These are phyloP conservation scores for Limonius californicus DNA, from an alignment of 1,140 invertebrate species.

Conservation along the genomic window DNA sequence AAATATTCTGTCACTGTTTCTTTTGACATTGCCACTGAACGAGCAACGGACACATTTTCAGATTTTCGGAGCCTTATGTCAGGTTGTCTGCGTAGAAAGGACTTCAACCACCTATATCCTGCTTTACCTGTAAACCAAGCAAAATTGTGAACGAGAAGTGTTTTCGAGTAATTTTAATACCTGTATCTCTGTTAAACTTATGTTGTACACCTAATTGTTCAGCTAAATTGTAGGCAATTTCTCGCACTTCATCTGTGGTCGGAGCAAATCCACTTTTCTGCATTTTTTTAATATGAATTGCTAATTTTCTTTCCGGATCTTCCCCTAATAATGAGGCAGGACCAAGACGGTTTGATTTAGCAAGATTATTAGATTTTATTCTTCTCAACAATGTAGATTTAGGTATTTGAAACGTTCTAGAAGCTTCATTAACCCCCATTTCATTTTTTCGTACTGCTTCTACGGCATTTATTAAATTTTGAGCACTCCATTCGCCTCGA, in stretches of 20 bases:
- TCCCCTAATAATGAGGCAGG: constrained; percentile 2
- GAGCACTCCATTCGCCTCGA: too few species aligned
- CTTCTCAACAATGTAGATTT: constrained; percentile 17
- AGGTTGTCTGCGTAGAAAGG: constrained; percentile 19
- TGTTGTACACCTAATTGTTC: background rate
- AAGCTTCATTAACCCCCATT: constrained; percentile 19
- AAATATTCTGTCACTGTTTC: too few species aligned
- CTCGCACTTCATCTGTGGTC: constrained; percentile 12
- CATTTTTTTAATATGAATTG: constrained; percentile 15
- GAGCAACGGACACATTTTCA: background rate
- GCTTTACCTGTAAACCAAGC: background rate
- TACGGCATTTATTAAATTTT: background rate
- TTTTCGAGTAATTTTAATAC: background rate
- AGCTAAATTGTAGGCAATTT: constrained; percentile 10
- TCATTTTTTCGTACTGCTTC: background rate
- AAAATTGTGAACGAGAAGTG: background rate
- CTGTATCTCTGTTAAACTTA: constrained; percentile 24
- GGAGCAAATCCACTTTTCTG: constrained; percentile 18
- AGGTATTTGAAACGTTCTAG: constrained; percentile 18
- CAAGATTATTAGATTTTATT: constrained; percentile 6
- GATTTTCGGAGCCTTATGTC: constrained; percentile 28
- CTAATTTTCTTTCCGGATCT: constrained; percentile 5
- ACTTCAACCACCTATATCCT: constrained; percentile 1
- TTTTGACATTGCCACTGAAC: too few species aligned
- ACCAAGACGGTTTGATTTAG: constrained; percentile 10